These are phyloP conservation scores for Frankliniella fusca DNA, from an alignment of 2,888 invertebrate species.

Conservation along the genomic window DNA sequence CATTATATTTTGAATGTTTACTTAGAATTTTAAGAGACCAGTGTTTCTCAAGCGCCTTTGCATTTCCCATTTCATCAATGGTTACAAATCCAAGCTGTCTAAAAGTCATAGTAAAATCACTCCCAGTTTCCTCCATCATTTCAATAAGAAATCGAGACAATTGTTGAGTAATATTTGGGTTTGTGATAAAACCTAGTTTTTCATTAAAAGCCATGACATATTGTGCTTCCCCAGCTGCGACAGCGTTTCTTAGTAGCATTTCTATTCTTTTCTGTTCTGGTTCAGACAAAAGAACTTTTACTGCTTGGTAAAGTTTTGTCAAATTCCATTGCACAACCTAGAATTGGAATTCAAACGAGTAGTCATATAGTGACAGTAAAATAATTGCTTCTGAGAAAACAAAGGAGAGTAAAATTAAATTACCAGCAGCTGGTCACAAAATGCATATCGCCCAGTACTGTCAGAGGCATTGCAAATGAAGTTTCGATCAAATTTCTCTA, in stretches of 20 bases:
- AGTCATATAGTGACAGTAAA: conserved; percentile 17
- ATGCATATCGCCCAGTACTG: conserved; percentile 58
- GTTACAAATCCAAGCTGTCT: conserved; percentile 55
- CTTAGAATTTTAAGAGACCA: conserved; percentile 55
- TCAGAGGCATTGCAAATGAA: conserved; percentile 62
- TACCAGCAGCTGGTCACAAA: conserved; percentile 59
- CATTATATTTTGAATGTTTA: conserved; percentile 50
- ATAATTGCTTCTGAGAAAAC: conserved; percentile 9
- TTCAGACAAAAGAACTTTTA: conserved; percentile 52
- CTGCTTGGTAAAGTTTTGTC: conserved; percentile 56
- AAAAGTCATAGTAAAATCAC: conserved; percentile 61
- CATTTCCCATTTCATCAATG: conserved; percentile 49
- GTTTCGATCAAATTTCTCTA: conserved; percentile 60
- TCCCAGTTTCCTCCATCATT: conserved; percentile 60
- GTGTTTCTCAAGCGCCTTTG: conserved; percentile 47
- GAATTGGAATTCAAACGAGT: conserved; percentile 30
- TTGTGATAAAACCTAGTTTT: conserved; percentile 55
- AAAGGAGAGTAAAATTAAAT: conserved; percentile 37
- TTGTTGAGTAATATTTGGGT: conserved; percentile 51
- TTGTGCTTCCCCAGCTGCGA: background rate
- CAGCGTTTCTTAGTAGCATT: conserved; percentile 45
- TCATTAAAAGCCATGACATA: conserved; percentile 45
- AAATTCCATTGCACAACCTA: conserved; percentile 61
- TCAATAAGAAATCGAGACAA: conserved; percentile 55
- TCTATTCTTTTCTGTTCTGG: conserved; percentile 51